Percentiles rank a stretch among this genome's conserved stretches.
Evolutionary conservation across 2,113 vertebrate species (phyloP).

Genomic region (Promerops cafer): DNA sequence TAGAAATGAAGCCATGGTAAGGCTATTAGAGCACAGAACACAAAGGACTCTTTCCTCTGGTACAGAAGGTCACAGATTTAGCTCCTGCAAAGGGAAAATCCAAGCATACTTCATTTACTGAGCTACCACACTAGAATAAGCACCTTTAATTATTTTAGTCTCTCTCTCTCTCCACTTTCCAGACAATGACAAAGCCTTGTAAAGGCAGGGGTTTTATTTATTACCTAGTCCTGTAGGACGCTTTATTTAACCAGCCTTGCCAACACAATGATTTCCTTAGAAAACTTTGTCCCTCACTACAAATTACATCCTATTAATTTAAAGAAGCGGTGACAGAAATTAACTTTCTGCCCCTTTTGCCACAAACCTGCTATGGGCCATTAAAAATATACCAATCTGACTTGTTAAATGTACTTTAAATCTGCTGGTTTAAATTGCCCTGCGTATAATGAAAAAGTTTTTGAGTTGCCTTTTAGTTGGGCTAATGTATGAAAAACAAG

Average conservation of each 20-base stretch:
- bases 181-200: background rate
- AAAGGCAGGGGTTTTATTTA: constrained; percentile 5
- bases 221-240: background rate
- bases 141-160: constrained; percentile 37
- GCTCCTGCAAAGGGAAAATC: constrained; percentile 7
- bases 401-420: constrained; percentile 13
- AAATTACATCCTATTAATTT: background rate
- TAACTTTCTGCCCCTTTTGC: constrained; percentile 6
- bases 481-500: background rate
- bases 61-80: background rate
- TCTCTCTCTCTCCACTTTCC: background rate
- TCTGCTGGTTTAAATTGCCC: background rate
- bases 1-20: background rate
- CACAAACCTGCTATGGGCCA: background rate
- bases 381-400: background rate
- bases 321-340: background rate
- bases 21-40: background rate
- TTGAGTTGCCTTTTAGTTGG: background rate
- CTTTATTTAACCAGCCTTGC: constrained; percentile 11
- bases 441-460: background rate
- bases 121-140: background rate
- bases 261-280: background rate
- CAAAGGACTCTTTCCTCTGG: background rate
- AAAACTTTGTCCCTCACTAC: constrained; percentile 8
- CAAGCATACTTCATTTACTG: background rate